Evolutionary conservation across 2,797 vertebrate species (phyloP).

Genomic region (Morus bassanus): DNA sequence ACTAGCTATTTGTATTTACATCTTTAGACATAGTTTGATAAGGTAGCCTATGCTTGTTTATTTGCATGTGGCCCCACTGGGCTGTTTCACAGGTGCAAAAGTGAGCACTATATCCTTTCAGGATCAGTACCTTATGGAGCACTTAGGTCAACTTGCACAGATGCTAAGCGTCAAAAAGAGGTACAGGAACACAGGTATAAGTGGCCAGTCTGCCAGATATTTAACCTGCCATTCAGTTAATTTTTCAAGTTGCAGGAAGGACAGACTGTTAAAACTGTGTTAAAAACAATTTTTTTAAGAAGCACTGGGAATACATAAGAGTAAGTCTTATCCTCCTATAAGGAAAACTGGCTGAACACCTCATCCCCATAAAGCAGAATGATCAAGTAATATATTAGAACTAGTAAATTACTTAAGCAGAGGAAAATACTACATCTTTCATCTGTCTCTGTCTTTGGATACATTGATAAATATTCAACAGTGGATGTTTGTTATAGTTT

Average conservation of each 20-base stretch:
- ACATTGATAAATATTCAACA: neutral
- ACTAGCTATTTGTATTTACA: neutral
- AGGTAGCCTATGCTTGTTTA: neutral
- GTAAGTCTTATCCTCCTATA: neutral
- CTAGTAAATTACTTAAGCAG: neutral
- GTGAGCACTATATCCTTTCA: neutral
- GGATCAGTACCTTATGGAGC: neutral
- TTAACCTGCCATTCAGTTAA: neutral
- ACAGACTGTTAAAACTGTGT: neutral
- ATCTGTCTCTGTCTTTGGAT: neutral
- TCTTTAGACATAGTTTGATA: neutral
- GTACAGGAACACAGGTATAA: neutral
- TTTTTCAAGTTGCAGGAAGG: neutral
- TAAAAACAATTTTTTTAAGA: neutral
- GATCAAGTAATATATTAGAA: neutral
- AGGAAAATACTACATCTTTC: neutral
- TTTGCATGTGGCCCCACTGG: neutral
- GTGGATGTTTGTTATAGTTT: neutral
- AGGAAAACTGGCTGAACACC: neutral
- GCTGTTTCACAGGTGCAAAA: neutral
- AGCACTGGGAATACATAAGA: neutral
- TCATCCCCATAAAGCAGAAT: neutral
- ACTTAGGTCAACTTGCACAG: neutral
- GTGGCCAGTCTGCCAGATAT: neutral
- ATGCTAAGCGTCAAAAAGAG: neutral